A percentile compares a stretch with the other conserved stretches of the same genome.
Conservation (phyloP, 2,888 invertebrate species). For the Leptothorax acervorum region DNA sequence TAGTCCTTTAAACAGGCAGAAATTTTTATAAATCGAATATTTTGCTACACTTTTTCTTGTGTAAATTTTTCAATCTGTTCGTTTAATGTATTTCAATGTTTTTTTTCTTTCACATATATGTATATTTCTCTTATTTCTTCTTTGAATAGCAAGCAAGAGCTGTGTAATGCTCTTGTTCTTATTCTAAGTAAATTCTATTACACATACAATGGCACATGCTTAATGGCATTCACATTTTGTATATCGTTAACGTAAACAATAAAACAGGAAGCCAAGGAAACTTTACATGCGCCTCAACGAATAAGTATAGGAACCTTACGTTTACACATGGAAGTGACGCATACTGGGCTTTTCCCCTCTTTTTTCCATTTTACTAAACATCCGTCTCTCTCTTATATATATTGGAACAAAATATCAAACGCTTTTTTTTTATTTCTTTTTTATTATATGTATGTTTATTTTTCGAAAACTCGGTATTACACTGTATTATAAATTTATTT, state of each 20-base stretch:
- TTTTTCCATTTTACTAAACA: not conserved
- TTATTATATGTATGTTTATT: not conserved
- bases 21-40: not conserved
- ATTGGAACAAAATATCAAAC: not conserved
- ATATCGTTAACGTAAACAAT: conserved; percentile 10
- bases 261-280: not conserved
- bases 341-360: not conserved
- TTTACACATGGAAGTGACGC: not conserved
- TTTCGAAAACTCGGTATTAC: not conserved
- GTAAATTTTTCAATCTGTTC: not conserved
- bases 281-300: not conserved
- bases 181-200: not conserved
- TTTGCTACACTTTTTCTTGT: not conserved
- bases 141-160: not conserved
- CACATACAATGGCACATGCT: not conserved
- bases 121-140: not conserved
- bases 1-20: not conserved
- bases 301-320: not conserved
- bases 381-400: not conserved
- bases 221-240: conserved; percentile 9
- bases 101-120: no score
- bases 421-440: not conserved
- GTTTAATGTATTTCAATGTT: not conserved
- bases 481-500: not conserved
- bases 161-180: not conserved